Percentiles rank a stretch among this genome's conserved stretches.
phyloP scores from a whole-genome alignment of 2,797 vertebrate species.

The Amblyraja radiata region DNA sequence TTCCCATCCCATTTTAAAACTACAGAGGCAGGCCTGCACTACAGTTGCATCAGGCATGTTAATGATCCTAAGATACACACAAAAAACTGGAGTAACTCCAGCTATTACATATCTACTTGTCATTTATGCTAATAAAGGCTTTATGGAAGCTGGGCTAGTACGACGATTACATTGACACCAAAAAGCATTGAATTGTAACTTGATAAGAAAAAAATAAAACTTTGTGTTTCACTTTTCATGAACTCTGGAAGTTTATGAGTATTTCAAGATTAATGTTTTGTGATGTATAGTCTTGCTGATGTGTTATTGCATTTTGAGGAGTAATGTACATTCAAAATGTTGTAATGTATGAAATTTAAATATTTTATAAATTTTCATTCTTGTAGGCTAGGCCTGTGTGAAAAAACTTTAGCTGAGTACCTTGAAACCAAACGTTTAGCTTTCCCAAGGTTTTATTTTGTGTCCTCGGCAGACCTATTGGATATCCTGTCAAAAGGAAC shows the following conservation, averaged over 20 bases:
- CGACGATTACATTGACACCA: not conserved
- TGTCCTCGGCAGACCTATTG: conserved; percentile 71
- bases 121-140: not conserved
- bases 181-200: not conserved
- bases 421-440: conserved; percentile 62
- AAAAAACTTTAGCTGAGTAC: conserved; percentile 65
- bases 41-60: not conserved
- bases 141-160: not conserved
- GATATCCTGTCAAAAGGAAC: conserved; percentile 72
- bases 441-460: conserved; percentile 69
- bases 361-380: not conserved
- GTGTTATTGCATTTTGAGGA: too few relatives aligned
- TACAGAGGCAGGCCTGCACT: not conserved
- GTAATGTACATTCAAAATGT: too few relatives aligned
- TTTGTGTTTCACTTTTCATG: not conserved
- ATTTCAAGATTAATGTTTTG: not conserved
- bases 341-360: not conserved
- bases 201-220: not conserved
- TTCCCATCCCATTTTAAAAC: not conserved
- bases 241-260: not conserved
- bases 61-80: not conserved
- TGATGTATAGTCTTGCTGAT: not conserved
- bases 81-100: too few relatives aligned
- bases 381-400: conserved; percentile 56
- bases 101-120: not conserved